These are phyloP conservation scores for Monoplex corrugatus DNA, from an alignment of 2,888 invertebrate genomes.

Conservation along the genomic window DNA sequence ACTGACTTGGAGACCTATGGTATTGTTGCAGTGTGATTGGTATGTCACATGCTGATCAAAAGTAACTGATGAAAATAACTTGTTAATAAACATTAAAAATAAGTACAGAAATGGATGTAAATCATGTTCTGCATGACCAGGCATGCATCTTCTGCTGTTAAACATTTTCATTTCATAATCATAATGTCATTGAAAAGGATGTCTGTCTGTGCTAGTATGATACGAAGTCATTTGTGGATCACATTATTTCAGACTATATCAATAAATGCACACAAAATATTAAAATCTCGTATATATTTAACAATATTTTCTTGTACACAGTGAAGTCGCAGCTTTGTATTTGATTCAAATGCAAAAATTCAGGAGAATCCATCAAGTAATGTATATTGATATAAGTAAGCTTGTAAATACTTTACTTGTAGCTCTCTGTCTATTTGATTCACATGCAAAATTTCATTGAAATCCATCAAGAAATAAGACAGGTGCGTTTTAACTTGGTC, in stretches of 20 bases:
- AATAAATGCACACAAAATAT: too few relatives aligned
- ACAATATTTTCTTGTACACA: neutral
- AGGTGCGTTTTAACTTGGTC: neutral
- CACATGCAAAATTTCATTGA: neutral
- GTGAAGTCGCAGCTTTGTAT: neutral
- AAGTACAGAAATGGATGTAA: too few relatives aligned
- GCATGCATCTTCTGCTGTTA: too few relatives aligned
- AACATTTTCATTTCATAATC: too few relatives aligned
- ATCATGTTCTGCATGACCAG: too few relatives aligned
- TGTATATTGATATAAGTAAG: neutral
- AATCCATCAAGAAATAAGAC: neutral
- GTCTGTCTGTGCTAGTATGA: neutral
- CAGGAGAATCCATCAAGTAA: neutral
- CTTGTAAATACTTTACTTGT: neutral
- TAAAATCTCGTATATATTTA: neutral
- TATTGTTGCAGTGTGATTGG: neutral
- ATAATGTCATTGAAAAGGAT: too few relatives aligned
- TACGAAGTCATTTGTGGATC: neutral
- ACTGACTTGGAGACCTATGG: neutral
- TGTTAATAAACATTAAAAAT: too few relatives aligned
- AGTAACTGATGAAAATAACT: too few relatives aligned
- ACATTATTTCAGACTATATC: neutral
- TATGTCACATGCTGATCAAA: too few relatives aligned
- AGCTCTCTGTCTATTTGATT: neutral
- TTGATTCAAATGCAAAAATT: neutral